phyloP scores from a whole-genome alignment of 2,888 invertebrate species.

The Bhutanitis thaidina region DNA sequence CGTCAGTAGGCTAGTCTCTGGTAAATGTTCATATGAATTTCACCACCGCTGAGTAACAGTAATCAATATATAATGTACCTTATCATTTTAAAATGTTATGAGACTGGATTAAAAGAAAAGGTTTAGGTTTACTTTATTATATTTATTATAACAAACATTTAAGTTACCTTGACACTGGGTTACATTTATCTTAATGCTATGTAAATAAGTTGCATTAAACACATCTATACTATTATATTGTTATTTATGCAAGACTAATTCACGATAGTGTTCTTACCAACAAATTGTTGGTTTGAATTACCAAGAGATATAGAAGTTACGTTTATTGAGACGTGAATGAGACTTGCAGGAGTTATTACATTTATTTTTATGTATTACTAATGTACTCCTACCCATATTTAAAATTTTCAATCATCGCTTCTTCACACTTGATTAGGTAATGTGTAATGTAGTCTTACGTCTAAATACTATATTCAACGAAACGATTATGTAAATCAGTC shows the following conservation, averaged over 20 bases:
- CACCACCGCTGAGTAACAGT: too few species aligned
- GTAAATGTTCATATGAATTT: too few species aligned
- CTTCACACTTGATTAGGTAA: constrained; percentile 28
- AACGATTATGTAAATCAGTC: constrained; percentile 68
- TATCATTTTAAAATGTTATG: too few species aligned
- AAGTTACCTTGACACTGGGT: constrained; percentile 33
- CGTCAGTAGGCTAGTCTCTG: too few species aligned
- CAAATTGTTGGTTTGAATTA: neutral
- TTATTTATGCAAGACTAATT: constrained; percentile 14
- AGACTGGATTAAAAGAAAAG: too few species aligned
- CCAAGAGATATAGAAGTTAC: neutral
- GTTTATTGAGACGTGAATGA: neutral
- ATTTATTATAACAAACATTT: constrained; percentile 53
- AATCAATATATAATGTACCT: too few species aligned
- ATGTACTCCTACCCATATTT: constrained; percentile 3
- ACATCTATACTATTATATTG: constrained; percentile 20
- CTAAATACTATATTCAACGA: constrained; percentile 48
- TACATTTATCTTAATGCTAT: constrained; percentile 30
- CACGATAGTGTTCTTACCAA: neutral
- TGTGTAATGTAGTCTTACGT: constrained; percentile 39
- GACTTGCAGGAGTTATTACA: constrained; percentile 6
- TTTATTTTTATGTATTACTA: constrained; percentile 8
- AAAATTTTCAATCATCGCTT: constrained; percentile 1
- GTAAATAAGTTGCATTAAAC: constrained; percentile 27
- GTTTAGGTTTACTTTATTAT: constrained; percentile 4